Evolutionary conservation across 2,113 vertebrate genomes (phyloP), one percentile per base, ranked within the genome.

Genomic region (Epinephelus moara): DNA sequence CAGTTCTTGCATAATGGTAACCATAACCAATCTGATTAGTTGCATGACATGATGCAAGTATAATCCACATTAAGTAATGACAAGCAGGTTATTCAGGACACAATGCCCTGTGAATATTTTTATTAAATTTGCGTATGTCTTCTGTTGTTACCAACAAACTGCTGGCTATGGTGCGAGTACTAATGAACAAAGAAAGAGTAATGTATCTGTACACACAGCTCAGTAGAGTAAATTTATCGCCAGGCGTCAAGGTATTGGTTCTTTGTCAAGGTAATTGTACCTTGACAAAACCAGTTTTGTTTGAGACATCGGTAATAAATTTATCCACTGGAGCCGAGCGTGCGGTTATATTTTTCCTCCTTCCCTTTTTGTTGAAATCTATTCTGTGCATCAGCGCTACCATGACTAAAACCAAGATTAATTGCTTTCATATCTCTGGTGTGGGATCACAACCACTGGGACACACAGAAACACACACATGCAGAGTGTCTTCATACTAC

Each of bases 381-480:
- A 76, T 66, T 73, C 78, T 60, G 49, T 77, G 70, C 75, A 82
- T 92, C 84, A 78, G 56, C 23, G 55, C 79, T 71, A 76, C 47
- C 74, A 74, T 84, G 84, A 90, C 86, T 81, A 88, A 88, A 91
- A 90, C 49, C 75, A 78, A 88, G 88, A 91, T 89, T 82, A 90
- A 90, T 91, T 90, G 86, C 88, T 88, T 87, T 90, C 86, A 91
- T 89, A 87, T 90, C 83, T 76, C 52, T 70, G 56, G 73, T 60
- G 70, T 80, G 50, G 68, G 73, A 88, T 82, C 70, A 57, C 60
- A 78, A 80, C 77, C 2, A 40, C 76, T 78, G 74, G 75, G 53
- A 71, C 6, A 56, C 66, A 55, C 50, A 75, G 49, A 87, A 42
- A 59, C 69, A 57, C 60, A 57, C 49, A 42, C 50, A 30, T 21